Evolutionary conservation across 2,797 vertebrate species (phyloP), one percentile per base, ranked within the genome.

Genomic region (Synaphobranchus kaupii): DNA sequence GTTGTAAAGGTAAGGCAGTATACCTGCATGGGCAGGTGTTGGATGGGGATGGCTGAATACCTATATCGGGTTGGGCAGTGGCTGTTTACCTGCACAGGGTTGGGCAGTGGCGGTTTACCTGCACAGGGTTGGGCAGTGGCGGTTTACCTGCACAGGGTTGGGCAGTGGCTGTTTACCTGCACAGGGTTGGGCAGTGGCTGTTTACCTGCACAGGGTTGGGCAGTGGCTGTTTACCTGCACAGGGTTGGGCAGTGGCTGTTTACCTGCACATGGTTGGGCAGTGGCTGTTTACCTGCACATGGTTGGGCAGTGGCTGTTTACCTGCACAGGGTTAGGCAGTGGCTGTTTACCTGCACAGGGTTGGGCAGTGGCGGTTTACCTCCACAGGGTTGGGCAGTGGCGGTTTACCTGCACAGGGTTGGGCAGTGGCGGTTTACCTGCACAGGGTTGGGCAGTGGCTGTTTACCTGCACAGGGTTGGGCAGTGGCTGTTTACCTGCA

Each of bases 191-290:
- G 73, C 20, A n/a, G 15, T 39, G 73, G 73, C 39, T 1, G 0
- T 44, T 13, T 91, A 96, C 95, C 94, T 95, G 94, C 83, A 90
- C 88, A 31, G 91, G 90, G 31, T 12, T n/a, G 34, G 34, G 71
- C 2, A n/a, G 31, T 44, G 31, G 0, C 1, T 50, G 87, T 86
- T 39, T 87, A 39, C 86, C 31, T 89, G 44, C 63, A 68, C 8
- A 12, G 84, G 34, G 3, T 31, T 31, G 68, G 12, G 73, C 6
- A n/a, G 34, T 39, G 34, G 34, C 17, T 4, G 34, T 78, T 13
- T 91, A 96, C 95, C 94, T 95, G 94, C 83, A 90, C 88, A 31
- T 91, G 91, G 84, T 92, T 88, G 63, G 93, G 94, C 87, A 97
- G 90, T 0, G 95, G 92, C 88, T 96, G 92, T 81, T 13, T 68